Percentiles rank a stretch among this genome's conserved stretches.
Evolutionary conservation across 2,888 invertebrate species (phyloP).

Genomic region (Zaprionus obscuricornis): DNA sequence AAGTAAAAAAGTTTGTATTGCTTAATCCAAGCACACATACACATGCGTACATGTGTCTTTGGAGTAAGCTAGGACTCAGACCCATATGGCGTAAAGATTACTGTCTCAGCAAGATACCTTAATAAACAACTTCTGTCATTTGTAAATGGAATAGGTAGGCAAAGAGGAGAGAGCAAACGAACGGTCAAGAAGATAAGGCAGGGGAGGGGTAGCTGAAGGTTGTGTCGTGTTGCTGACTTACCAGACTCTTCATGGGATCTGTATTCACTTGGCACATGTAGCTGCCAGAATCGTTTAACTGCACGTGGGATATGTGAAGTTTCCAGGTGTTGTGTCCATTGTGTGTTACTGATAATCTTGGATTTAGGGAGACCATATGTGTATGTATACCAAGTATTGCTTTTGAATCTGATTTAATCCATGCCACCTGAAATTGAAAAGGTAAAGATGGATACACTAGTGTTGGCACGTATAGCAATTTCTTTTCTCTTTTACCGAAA

Average conservation of each 20-base stretch:
- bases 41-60: constrained; percentile 14
- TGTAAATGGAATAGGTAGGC: constrained; percentile 22
- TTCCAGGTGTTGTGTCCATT: constrained; percentile 98
- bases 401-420: constrained; percentile 96
- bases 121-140: constrained; percentile 33
- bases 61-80: constrained; percentile 50
- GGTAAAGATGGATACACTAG: constrained; percentile 35
- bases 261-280: constrained; percentile 98
- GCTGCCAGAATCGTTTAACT: constrained; percentile 95
- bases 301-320: constrained; percentile 94
- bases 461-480: neutral
- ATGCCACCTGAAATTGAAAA: constrained; percentile 89
- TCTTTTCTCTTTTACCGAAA: neutral
- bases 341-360: constrained; percentile 93
- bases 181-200: neutral
- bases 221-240: constrained; percentile 82
- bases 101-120: constrained; percentile 30
- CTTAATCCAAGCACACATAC: too few relatives aligned
- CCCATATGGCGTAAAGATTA: constrained; percentile 56
- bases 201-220: neutral
- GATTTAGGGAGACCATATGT: constrained; percentile 94
- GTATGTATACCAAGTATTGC: constrained; percentile 95
- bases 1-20: too few relatives aligned
- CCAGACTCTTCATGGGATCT: constrained; percentile 95
- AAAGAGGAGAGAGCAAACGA: neutral